Evolutionary conservation across 1,140 invertebrate species (phyloP).

Genomic region (Drosophila pandora): DNA sequence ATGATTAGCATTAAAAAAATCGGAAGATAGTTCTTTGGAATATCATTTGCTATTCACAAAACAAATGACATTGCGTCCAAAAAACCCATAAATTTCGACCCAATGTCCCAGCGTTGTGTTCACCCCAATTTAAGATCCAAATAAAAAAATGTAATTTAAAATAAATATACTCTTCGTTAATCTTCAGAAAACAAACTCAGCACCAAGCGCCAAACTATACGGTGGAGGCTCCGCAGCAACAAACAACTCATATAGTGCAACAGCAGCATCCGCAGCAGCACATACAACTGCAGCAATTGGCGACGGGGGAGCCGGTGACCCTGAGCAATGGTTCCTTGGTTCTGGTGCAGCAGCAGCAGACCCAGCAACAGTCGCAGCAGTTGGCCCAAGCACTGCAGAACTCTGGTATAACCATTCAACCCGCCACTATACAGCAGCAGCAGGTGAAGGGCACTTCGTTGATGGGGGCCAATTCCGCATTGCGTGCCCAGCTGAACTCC

Average conservation of each 20-base stretch:
- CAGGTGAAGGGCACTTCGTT: conserved; percentile 61
- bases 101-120: too few species aligned
- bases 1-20: too few species aligned
- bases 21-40: too few species aligned
- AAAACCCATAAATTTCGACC: too few species aligned
- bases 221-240: conserved; percentile 38
- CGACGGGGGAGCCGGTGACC: conserved; percentile 71
- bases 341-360: conserved; percentile 84
- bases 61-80: too few species aligned
- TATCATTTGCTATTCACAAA: too few species aligned
- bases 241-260: conserved; percentile 45
- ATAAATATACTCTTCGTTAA: too few species aligned
- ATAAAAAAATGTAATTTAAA: too few species aligned
- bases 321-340: conserved; percentile 85
- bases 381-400: conserved; percentile 66
- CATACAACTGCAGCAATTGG: conserved; percentile 68
- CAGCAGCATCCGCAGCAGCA: conserved; percentile 62
- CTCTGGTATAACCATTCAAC: conserved; percentile 79
- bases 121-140: too few species aligned
- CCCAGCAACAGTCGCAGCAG: conserved; percentile 65
- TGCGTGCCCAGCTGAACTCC: conserved; percentile 83
- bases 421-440: conserved; percentile 65
- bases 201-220: conserved; percentile 49
- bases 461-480: conserved; percentile 70
- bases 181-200: conserved; percentile 14